A percentile compares a stretch with the other conserved stretches of the same genome.
Conservation (phyloP, 2,888 invertebrate genomes). For the Melangyna quadrimaculata region DNA sequence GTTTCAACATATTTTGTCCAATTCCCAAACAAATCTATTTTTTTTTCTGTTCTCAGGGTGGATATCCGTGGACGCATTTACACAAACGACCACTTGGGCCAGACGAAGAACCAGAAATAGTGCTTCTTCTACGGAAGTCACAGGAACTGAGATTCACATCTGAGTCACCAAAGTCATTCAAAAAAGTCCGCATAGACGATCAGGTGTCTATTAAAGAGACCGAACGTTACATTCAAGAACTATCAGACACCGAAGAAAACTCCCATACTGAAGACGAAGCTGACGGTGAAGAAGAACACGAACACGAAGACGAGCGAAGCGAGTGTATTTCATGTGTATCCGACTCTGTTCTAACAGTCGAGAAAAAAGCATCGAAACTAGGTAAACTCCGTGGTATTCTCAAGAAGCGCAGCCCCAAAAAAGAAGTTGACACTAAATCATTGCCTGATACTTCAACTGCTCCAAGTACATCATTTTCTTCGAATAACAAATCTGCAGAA, state of each 20-base stretch:
- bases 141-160: constrained; percentile 79
- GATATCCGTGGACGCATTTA: constrained; percentile 91
- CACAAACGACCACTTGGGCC: constrained; percentile 84
- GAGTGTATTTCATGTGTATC: constrained; percentile 80
- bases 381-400: constrained; percentile 82
- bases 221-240: constrained; percentile 80
- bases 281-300: constrained; percentile 74
- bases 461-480: constrained; percentile 75
- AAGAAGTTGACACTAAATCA: constrained; percentile 78
- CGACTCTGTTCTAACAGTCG: constrained; percentile 79
- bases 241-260: constrained; percentile 78
- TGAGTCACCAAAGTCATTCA: constrained; percentile 80
- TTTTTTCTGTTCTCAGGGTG: constrained; percentile 81
- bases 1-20: constrained; percentile 34
- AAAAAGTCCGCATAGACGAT: constrained; percentile 81
- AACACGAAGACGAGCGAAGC: constrained; percentile 76
- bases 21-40: background rate
- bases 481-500: constrained; percentile 76
- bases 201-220: constrained; percentile 80
- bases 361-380: constrained; percentile 76
- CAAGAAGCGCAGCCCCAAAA: constrained; percentile 81
- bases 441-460: constrained; percentile 76
- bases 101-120: constrained; percentile 80
- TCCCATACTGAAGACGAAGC: constrained; percentile 72
- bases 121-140: constrained; percentile 78